Evolutionary conservation across 2,113 vertebrate genomes (phyloP).

Genomic region (Petrocephalus zakoni): DNA sequence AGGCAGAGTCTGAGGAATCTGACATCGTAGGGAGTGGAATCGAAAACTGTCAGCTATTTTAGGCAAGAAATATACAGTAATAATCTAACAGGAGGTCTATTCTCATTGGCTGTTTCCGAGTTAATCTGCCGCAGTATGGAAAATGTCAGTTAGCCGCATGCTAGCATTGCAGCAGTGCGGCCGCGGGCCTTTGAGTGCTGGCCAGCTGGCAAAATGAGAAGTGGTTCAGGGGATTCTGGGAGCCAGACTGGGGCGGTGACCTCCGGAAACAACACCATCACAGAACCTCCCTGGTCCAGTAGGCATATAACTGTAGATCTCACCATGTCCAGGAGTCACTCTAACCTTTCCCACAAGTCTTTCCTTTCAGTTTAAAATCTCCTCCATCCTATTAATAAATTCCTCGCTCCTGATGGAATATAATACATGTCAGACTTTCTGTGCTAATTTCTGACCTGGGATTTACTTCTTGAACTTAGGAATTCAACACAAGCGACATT

Average conservation of each 20-base stretch:
- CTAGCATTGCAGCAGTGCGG: background rate
- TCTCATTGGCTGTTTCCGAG: conserved; percentile 11
- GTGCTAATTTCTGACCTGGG: background rate
- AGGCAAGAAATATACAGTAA: background rate
- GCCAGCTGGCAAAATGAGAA: background rate
- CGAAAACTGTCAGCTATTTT: background rate
- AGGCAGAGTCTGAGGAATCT: background rate
- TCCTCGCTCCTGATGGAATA: background rate
- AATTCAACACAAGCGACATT: background rate
- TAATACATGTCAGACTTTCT: background rate
- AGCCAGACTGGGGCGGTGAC: background rate
- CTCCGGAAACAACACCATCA: background rate
- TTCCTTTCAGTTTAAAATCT: background rate
- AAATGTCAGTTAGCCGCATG: conserved; percentile 7
- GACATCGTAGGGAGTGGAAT: background rate
- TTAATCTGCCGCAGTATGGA: conserved; percentile 13
- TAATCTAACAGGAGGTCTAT: background rate
- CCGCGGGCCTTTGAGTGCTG: background rate
- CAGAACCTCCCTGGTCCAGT: background rate
- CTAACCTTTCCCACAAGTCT: background rate
- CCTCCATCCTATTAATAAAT: background rate
- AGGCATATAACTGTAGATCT: background rate
- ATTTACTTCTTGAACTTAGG: background rate
- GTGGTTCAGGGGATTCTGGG: background rate
- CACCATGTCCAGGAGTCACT: background rate